Conservation (phyloP, 2,113 vertebrate genomes). For the Oceanites oceanicus region DNA sequence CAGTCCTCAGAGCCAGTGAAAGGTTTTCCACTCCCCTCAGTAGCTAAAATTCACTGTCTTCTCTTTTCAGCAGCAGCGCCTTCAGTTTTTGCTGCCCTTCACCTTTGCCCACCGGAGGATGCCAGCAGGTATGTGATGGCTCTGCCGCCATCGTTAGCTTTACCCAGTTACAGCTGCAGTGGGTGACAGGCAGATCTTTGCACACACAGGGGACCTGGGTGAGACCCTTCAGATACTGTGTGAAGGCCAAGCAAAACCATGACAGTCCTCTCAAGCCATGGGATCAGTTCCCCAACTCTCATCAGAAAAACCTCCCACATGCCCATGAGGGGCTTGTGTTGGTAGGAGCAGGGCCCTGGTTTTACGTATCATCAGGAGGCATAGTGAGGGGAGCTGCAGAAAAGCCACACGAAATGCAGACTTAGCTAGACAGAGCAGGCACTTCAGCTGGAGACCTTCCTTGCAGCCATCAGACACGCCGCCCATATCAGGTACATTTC, state of each 20-base stretch:
- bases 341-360: not conserved
- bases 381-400: not conserved
- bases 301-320: fast-evolving
- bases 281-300: not conserved
- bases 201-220: not conserved
- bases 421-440: not conserved
- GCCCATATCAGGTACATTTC: not conserved
- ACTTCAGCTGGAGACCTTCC: not conserved
- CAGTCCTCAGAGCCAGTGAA: not conserved
- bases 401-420: not conserved
- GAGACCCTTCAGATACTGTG: not conserved
- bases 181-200: not conserved
- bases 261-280: not conserved
- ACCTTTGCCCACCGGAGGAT: not conserved
- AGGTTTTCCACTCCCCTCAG: not conserved
- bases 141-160: not conserved
- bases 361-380: not conserved
- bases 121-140: not conserved
- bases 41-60: not conserved
- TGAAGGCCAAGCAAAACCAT: not conserved
- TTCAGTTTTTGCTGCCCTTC: not conserved
- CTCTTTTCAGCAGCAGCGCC: not conserved
- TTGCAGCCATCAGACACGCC: not conserved
- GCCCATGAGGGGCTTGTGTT: not conserved
- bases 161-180: not conserved